phyloP scores from a whole-genome alignment of 1,140 invertebrate species.

The Monochamus saltuarius region DNA sequence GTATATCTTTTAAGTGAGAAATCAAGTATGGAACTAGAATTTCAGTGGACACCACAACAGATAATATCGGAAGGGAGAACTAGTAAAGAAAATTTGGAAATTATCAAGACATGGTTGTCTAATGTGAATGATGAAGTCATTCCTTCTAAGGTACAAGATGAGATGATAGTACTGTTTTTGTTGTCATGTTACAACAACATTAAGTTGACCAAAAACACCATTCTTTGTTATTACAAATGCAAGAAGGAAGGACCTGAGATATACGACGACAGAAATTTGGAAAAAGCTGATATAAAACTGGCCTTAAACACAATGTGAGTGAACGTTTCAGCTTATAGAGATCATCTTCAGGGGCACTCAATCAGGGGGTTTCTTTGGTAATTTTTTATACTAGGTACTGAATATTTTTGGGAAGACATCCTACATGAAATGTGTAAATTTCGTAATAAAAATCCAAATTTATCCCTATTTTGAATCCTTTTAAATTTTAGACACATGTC shows the following conservation, averaged over 20 bases:
- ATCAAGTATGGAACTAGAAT: background rate
- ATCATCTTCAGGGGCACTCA: too few species aligned
- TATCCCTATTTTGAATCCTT: conserved; percentile 2
- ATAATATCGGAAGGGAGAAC: conserved; percentile 29
- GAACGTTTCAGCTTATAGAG: too few species aligned
- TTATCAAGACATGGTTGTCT: conserved; percentile 34
- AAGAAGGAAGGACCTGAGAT: conserved; percentile 60
- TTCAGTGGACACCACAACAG: conserved; percentile 9
- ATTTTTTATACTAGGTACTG: too few species aligned
- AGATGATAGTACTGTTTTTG: conserved; percentile 59
- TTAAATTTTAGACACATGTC: conserved; percentile 31
- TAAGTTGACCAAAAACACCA: conserved; percentile 59
- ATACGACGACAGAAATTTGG: conserved; percentile 56
- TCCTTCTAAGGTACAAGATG: conserved; percentile 38
- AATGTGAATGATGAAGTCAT: conserved; percentile 17
- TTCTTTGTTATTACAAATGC: conserved; percentile 60
- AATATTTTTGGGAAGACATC: too few species aligned
- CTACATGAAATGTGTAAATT: too few species aligned
- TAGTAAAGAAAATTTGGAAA: conserved; percentile 32
- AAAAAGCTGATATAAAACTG: conserved; percentile 34
- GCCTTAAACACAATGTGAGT: conserved; percentile 45
- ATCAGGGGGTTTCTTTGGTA: too few species aligned
- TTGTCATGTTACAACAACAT: conserved; percentile 61
- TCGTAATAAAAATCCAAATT: too few species aligned
- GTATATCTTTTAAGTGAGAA: too few species aligned